These are phyloP conservation scores for Drosophila koepferae DNA, from an alignment of 2,888 invertebrate species.

Conservation along the genomic window DNA sequence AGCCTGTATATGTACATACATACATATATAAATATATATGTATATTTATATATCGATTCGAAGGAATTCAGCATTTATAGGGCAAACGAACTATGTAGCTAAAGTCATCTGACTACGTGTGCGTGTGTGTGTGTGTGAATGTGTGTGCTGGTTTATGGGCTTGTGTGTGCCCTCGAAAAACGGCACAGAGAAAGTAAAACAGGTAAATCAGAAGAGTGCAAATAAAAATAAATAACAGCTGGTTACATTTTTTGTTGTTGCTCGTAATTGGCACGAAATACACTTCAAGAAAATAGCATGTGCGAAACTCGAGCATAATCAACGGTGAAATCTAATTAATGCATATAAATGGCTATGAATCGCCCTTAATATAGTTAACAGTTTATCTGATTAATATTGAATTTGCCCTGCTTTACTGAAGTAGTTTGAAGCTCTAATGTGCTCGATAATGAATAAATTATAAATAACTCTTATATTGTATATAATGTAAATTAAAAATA, in stretches of 20 bases:
- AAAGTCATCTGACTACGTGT: constrained; percentile 8
- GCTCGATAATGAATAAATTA: no score
- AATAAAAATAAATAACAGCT: constrained; percentile 78
- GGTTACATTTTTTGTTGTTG: constrained; percentile 52
- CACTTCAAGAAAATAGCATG: constrained; percentile 1
- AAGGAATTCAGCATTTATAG: constrained; percentile 74
- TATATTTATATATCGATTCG: constrained; percentile 63
- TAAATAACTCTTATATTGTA: no score
- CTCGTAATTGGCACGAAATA: constrained; percentile 71
- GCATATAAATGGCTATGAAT: not conserved
- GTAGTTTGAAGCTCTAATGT: no score
- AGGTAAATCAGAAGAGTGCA: constrained; percentile 62
- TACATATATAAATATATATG: constrained; percentile 25
- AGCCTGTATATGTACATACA: constrained; percentile 21
- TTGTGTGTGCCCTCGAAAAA: constrained; percentile 55
- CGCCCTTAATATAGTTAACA: not conserved
- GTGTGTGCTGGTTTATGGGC: constrained; percentile 38
- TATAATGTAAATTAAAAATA: no score
- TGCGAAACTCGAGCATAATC: not conserved
- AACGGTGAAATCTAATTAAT: not conserved
- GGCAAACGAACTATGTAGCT: constrained; percentile 67
- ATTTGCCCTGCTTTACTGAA: no score
- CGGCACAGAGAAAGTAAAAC: constrained; percentile 51
- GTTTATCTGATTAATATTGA: not conserved
- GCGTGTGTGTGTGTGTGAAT: constrained; percentile 15